Evolutionary conservation across 2,797 vertebrate species (phyloP), one percentile per base, ranked within the genome.

Genomic region (Macropodus opercularis): DNA sequence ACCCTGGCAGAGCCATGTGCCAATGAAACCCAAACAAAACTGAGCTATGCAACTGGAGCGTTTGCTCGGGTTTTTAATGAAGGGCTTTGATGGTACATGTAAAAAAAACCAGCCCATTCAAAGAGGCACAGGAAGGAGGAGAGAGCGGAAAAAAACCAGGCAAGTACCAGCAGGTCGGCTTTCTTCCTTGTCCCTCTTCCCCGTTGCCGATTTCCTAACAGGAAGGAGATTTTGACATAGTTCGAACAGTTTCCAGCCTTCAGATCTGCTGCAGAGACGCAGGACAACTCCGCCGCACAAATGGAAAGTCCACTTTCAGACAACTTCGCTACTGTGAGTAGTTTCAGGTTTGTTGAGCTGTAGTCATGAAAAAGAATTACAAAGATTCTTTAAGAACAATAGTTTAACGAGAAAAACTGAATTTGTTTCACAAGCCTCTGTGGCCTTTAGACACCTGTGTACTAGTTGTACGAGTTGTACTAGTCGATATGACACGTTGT

Each of bases 151-250:
- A 47, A 63, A 26, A 63, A 58, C 42, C 7, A 50, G 70, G 43
- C 66, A 83, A 77, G 73, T 79, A 81, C 68, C 85, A 59, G 68
- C 49, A 62, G 67, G 61, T 81, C 64, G 0, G 18, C 36, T 83
- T 83, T 85, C 76, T 76, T 77, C 80, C 79, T 49, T 77, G 76
- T 69, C 66, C 60, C 62, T 32, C 69, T 56, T 49, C 62, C 63
- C 60, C 60, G 66, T 83, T 67, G 1, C 32, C 54, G 44, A 54
- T 77, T 67, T 27, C 39, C 29, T 31, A 11, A 12, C 10, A 71
- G 68, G 13, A 26, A 63, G 63, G 2, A 18, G 2, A 34, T 35
- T 17, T n/a, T 23, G 23, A 5, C 34, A 2, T 27, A 3, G n/a
- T n/a, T n/a, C n/a, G n/a, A n/a, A 17, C n/a, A 10, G 1, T 49